Evolutionary conservation across 2,113 vertebrate species (phyloP), one percentile per base, ranked within the genome.

Genomic region (Sturnus vulgaris): DNA sequence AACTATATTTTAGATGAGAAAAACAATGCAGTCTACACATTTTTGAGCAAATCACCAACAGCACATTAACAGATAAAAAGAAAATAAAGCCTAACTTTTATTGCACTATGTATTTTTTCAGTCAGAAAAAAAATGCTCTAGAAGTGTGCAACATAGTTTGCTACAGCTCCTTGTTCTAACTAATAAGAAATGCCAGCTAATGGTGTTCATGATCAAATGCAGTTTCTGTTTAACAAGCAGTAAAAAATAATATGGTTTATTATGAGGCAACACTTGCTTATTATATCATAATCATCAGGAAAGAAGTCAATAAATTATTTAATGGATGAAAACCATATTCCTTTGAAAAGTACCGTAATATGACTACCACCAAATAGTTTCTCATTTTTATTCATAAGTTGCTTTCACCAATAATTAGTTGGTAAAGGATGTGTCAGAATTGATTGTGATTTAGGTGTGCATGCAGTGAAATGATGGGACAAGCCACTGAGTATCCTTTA

Each of bases 351-450:
- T 91, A 94, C 90, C 77, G 57, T 91, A 95, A 97, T 97, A 88
- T 91, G 83, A 53, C 81, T 97, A 95, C 87, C 80, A 97, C 95
- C 85, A 98, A 98, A 98, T 95, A 97, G 95, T 87, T 97, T 98
- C 95, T 98, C 97, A 98, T 98, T 98, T 98, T 98, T 98, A 98
- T 98, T 98, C 97, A 98, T 98, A 95, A 94, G 83, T 98, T 98
- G 98, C 95, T 97, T 97, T 98, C 96, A 96, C 93, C 96, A 97
- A 94, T 96, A 98, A 97, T 95, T 97, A 92, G 82, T 91, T 97
- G 85, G 87, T 96, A 98, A 98, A 97, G 37, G 95, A 97, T 95
- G 89, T 98, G 97, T 98, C 91, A 13, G 97, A 98, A 98, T 98
- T 87, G 72, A 98, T 98, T 61, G 90, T 90, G 61, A 93, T 95